Percentiles rank a stretch among this genome's conserved stretches.
Evolutionary conservation across 2,888 invertebrate genomes (phyloP).

Genomic region (Ophion ellenae): DNA sequence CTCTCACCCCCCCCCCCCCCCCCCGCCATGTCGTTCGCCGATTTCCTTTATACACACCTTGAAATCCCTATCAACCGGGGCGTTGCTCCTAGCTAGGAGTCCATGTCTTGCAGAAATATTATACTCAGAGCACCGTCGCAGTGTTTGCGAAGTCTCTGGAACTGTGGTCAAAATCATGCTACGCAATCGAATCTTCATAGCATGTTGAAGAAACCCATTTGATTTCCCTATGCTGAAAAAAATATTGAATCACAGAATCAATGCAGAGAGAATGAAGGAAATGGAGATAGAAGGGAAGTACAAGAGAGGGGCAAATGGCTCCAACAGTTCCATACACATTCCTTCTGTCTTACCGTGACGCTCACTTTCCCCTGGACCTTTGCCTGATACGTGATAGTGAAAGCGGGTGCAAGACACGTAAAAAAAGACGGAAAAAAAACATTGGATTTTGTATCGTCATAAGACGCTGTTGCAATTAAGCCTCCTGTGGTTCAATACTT

Average conservation of each 20-base stretch:
- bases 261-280: background rate
- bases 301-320: background rate
- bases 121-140: slow-evolving; percentile 23
- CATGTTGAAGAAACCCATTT: slow-evolving; percentile 44
- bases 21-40: background rate
- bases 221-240: slow-evolving; percentile 49
- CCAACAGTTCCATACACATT: slow-evolving; percentile 20
- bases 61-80: slow-evolving; percentile 23
- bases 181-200: slow-evolving; percentile 62
- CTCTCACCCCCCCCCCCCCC: background rate
- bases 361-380: background rate
- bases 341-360: background rate
- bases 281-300: slow-evolving; percentile 5
- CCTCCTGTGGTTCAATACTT: too few relatives aligned
- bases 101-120: slow-evolving; percentile 48
- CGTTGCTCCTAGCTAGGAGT: slow-evolving; percentile 28
- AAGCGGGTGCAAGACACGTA: background rate
- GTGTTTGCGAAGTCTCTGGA: slow-evolving; percentile 37
- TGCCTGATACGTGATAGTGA: slow-evolving; percentile 47
- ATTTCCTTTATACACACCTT: background rate
- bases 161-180: slow-evolving; percentile 61
- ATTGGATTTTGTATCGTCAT: background rate
- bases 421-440: background rate
- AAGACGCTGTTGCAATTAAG: background rate
- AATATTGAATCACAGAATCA: slow-evolving; percentile 43